Conservation (phyloP, 1,140 invertebrate genomes). For the Varroa destructor region DNA sequence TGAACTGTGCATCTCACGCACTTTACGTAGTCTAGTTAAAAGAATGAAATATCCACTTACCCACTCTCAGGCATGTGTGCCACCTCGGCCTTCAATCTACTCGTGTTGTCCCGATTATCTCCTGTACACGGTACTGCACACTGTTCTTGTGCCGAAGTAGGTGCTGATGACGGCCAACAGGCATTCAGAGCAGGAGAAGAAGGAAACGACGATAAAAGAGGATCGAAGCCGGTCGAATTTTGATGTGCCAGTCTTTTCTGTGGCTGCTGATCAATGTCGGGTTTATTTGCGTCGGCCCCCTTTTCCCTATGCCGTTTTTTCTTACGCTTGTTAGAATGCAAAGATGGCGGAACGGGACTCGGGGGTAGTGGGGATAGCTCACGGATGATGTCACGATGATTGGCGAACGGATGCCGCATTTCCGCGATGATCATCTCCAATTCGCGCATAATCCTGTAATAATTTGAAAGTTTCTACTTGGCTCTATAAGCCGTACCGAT, state of each 20-base stretch:
- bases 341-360: not conserved
- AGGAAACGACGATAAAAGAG: not conserved
- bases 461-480: not conserved
- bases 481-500: too few species aligned
- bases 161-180: too few species aligned
- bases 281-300: too few species aligned
- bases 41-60: not conserved
- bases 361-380: constrained; percentile 6
- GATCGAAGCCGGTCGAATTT: constrained; percentile 21
- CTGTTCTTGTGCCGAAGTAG: too few species aligned
- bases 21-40: too few species aligned
- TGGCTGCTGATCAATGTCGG: not conserved
- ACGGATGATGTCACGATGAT: not conserved
- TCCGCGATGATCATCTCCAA: constrained; percentile 5
- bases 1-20: too few species aligned
- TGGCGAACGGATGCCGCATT: constrained; percentile 12
- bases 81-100: constrained; percentile 13
- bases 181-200: too few species aligned
- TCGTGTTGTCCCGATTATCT: not conserved
- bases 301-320: not conserved
- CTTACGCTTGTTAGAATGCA: not conserved
- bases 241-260: constrained; percentile 5
- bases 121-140: not conserved
- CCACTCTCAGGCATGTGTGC: not conserved
- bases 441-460: constrained; percentile 2